Percentiles rank a stretch among this genome's conserved stretches.
Evolutionary conservation across 1,140 invertebrate species (phyloP).

Genomic region (Homarus americanus): DNA sequence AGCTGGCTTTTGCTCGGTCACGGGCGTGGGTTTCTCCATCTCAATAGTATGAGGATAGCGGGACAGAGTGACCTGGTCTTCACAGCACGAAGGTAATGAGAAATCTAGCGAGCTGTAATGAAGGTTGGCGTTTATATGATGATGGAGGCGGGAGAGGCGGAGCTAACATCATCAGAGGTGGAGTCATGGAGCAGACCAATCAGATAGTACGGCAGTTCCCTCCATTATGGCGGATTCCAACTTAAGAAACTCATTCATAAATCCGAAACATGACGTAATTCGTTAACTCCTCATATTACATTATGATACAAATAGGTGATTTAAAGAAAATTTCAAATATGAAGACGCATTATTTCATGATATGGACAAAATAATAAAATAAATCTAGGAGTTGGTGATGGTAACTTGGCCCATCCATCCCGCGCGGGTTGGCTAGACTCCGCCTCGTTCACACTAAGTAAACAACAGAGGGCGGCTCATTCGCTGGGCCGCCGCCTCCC

Average conservation of each 20-base stretch:
- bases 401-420: conserved; percentile 27
- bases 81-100: conserved; percentile 22
- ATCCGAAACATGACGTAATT: neutral
- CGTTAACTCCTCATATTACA: neutral
- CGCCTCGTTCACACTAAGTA: conserved; percentile 20
- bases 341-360: neutral
- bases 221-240: conserved; percentile 30
- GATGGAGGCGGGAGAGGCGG: conserved; percentile 24
- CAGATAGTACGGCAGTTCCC: neutral
- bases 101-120: conserved; percentile 30
- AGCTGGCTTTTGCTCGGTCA: neutral
- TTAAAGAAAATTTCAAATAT: neutral
- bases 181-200: conserved; percentile 34
- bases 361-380: neutral
- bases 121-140: conserved; percentile 46
- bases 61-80: too few species aligned
- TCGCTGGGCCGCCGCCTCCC: conserved; percentile 20
- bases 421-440: neutral
- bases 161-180: neutral
- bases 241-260: too few species aligned
- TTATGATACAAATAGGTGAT: neutral
- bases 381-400: neutral
- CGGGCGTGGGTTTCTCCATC: conserved; percentile 35
- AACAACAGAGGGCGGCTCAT: conserved; percentile 65
- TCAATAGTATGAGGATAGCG: neutral